phyloP scores from a whole-genome alignment of 2,113 vertebrate genomes.

The Catharus fuscescens region DNA sequence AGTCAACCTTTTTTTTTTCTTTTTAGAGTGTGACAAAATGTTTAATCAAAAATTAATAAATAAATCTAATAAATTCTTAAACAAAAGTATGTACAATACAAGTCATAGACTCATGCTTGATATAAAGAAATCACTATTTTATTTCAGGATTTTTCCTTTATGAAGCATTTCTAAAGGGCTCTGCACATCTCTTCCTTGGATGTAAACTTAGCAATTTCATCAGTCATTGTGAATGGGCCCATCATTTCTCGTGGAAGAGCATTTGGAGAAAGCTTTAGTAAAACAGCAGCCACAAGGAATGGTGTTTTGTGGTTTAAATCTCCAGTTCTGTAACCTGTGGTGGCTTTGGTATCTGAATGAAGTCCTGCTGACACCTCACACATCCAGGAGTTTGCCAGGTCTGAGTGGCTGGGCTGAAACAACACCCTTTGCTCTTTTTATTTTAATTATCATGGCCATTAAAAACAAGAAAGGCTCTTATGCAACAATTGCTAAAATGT shows the following conservation, averaged over 20 bases:
- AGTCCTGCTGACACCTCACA: neutral
- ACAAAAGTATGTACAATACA: accelerated
- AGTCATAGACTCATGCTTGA: neutral
- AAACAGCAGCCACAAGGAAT: neutral
- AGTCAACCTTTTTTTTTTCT: neutral
- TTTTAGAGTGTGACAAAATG: neutral
- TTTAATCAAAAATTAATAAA: neutral
- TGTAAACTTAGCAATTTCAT: neutral
- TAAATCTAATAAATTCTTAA: neutral
- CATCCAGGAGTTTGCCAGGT: neutral
- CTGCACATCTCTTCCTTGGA: neutral
- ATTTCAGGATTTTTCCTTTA: neutral
- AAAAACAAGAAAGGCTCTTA: neutral
- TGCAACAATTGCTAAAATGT: neutral
- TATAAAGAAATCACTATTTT: neutral
- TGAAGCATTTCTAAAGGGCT: neutral
- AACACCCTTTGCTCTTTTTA: neutral
- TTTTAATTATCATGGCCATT: neutral
- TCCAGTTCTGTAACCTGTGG: accelerated
- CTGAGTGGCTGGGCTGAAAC: neutral
- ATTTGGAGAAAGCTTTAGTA: neutral
- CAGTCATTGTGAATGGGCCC: neutral
- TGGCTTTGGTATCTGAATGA: neutral
- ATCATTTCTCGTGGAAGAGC: neutral
- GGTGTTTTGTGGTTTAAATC: neutral